Evolutionary conservation across 37 sponge, comb jelly and placozoan genomes (phyloP).

Genomic region (Haliclona indistincta): DNA sequence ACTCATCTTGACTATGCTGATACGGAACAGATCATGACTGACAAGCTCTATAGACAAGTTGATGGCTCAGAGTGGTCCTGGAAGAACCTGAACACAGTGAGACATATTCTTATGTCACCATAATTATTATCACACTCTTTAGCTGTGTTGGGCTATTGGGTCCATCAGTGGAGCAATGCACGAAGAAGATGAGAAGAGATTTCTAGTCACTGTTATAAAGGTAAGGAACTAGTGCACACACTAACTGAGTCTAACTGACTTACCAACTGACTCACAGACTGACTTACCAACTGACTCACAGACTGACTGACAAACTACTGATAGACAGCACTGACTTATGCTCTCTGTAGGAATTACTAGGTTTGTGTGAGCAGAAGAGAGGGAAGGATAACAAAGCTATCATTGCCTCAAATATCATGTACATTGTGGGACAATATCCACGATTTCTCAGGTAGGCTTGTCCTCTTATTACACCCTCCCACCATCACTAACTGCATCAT

Average conservation of each 20-base stretch:
- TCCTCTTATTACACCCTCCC: background rate
- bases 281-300: no score
- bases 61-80: conserved; percentile 98
- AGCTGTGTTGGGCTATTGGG: conserved; percentile 99
- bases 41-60: conserved; percentile 91
- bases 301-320: no score
- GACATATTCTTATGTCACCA: background rate
- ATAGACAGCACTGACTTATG: background rate
- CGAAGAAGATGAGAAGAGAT: conserved; percentile 98
- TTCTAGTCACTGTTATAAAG: conserved; percentile 98
- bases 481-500: no score
- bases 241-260: background rate
- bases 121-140: background rate
- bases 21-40: conserved; percentile 96
- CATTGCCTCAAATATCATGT: conserved; percentile 99
- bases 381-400: conserved; percentile 99
- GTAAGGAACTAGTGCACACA: no score
- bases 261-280: background rate
- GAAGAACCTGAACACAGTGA: conserved; percentile 97
- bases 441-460: conserved; percentile 79
- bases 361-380: conserved; percentile 92
- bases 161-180: conserved; percentile 99
- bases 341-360: conserved; percentile 77
- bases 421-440: conserved; percentile 99
- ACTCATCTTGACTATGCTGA: conserved; percentile 95